These are phyloP conservation scores for Caenorhabditis sp. DNA, from an alignment of 2,888 invertebrate genomes.

Conservation along the genomic window DNA sequence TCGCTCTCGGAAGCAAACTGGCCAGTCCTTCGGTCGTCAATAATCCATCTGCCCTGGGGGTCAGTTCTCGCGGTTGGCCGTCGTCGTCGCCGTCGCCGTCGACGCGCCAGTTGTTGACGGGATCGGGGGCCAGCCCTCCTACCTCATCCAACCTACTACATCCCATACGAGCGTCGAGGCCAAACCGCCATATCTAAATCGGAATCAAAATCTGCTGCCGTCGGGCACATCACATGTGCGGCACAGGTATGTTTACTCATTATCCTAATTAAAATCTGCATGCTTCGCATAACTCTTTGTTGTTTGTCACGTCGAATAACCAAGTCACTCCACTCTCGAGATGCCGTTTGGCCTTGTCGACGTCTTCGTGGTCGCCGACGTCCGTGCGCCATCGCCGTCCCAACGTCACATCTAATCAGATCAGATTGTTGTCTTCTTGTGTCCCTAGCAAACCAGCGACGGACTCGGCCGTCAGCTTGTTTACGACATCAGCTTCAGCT, in stretches of 20 bases:
- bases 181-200: not conserved
- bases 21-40: not conserved
- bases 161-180: not conserved
- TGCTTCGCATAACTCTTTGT: not conserved
- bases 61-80: not conserved
- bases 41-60: conserved; percentile 11
- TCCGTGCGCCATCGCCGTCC: not conserved
- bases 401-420: not conserved
- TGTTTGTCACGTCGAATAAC: not conserved
- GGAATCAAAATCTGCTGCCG: not conserved
- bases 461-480: not conserved
- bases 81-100: not conserved
- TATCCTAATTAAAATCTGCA: conserved; percentile 11
- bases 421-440: conserved; percentile 3
- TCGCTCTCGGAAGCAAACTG: not conserved
- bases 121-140: too few species aligned
- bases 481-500: not conserved
- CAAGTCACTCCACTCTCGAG: not conserved
- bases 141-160: too few species aligned
- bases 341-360: not conserved
- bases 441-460: not conserved
- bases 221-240: not conserved
- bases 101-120: conserved; percentile 27
- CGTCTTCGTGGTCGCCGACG: too few species aligned
- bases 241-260: conserved; percentile 5